Conservation (phyloP, 2,888 invertebrate species). For the Euplexia lucipara region DNA sequence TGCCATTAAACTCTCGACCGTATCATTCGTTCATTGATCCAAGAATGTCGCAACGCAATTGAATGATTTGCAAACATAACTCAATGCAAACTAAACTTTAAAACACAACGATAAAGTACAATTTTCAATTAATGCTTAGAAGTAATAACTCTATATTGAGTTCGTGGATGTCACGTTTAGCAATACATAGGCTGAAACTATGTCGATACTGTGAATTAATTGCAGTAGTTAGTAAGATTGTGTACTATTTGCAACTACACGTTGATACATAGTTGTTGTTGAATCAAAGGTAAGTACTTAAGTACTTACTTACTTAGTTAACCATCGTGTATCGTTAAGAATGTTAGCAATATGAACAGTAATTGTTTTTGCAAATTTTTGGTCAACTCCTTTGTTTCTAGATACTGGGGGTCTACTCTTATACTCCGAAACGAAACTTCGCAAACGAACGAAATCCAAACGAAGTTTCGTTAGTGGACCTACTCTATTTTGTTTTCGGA, state of each 20-base stretch:
- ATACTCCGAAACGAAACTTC: too few species aligned
- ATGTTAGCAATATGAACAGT: too few species aligned
- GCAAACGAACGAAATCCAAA: too few species aligned
- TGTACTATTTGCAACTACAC: constrained; percentile 31
- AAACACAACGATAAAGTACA: neutral
- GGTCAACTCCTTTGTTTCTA: too few species aligned
- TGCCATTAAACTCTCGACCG: constrained; percentile 33
- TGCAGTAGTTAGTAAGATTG: constrained; percentile 56
- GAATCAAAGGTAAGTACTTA: neutral
- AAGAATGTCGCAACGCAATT: constrained; percentile 50
- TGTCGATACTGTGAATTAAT: constrained; percentile 61
- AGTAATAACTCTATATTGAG: constrained; percentile 65
- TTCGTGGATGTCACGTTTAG: constrained; percentile 63
- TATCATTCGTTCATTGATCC: constrained; percentile 35
- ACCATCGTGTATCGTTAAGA: too few species aligned
- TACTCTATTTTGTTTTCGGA: too few species aligned
- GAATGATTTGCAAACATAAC: constrained; percentile 32
- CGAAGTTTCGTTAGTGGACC: too few species aligned
- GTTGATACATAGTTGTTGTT: constrained; percentile 15
- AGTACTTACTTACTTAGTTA: too few species aligned
- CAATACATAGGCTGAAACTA: constrained; percentile 60
- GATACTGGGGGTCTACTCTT: too few species aligned
- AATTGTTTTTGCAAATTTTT: too few species aligned
- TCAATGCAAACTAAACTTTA: constrained; percentile 21
- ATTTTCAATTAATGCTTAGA: constrained; percentile 48